Evolutionary conservation across 2,797 vertebrate genomes (phyloP).

Genomic region (Oreochromis grahami): DNA sequence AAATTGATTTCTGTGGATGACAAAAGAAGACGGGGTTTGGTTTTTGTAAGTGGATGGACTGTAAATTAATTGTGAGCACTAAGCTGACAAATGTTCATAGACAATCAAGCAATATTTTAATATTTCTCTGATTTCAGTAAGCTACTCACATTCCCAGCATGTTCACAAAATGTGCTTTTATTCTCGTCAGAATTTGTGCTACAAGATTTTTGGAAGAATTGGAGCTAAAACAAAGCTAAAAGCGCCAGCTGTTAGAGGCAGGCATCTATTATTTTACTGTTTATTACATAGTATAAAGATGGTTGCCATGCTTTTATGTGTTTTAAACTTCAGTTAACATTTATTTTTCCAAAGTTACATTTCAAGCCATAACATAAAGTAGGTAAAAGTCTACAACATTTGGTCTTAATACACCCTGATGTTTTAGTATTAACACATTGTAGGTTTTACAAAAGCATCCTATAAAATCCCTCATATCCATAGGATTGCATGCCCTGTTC

Average conservation of each 20-base stretch:
- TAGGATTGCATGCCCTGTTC: neutral
- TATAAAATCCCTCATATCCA: neutral
- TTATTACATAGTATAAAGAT: conserved; percentile 20
- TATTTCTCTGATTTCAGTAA: conserved; percentile 64
- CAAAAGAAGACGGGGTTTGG: conserved; percentile 63
- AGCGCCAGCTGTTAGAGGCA: conserved; percentile 20
- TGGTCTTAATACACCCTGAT: neutral
- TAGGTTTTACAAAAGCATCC: neutral
- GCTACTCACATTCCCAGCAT: conserved; percentile 53
- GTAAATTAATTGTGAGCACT: conserved; percentile 75
- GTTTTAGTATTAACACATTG: neutral
- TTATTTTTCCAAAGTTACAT: neutral
- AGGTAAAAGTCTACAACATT: neutral
- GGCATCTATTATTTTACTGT: neutral
- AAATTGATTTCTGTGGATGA: conserved; percentile 76
- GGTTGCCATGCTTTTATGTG: neutral
- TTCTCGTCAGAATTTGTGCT: conserved; percentile 54
- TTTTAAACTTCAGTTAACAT: neutral
- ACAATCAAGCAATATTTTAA: conserved; percentile 65
- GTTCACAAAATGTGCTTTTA: conserved; percentile 57
- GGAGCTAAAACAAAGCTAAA: conserved; percentile 48
- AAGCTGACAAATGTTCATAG: conserved; percentile 71
- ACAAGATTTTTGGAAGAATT: conserved; percentile 38
- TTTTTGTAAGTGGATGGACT: conserved; percentile 75
- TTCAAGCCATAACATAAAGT: neutral